These are phyloP conservation scores for Microchirus variegatus DNA, from an alignment of 2,797 vertebrate species.

Conservation along the genomic window DNA sequence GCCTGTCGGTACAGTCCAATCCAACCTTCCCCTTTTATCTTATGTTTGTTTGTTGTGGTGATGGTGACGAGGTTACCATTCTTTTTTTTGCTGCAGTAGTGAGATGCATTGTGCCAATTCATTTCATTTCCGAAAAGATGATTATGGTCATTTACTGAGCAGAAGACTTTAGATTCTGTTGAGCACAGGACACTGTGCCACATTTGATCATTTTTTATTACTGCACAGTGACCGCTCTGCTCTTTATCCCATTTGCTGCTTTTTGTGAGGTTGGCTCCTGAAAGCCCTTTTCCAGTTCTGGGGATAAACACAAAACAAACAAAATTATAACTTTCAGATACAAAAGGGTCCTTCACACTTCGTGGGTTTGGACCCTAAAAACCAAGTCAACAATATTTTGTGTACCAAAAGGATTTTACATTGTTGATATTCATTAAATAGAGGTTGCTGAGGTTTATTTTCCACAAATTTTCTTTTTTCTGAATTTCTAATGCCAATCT, in stretches of 20 bases:
- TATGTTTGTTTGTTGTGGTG: rapidly evolving
- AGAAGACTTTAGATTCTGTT: not conserved
- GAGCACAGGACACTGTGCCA: conserved; percentile 25
- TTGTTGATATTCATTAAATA: too few species aligned
- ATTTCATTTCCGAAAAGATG: rapidly evolving
- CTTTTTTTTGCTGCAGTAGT: rapidly evolving
- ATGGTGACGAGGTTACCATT: not conserved
- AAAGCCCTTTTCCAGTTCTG: conserved; percentile 30
- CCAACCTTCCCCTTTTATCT: not conserved
- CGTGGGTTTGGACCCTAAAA: not conserved
- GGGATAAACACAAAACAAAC: not conserved
- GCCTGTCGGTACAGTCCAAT: conserved; percentile 31
- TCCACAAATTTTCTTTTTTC: too few species aligned
- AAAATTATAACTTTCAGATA: not conserved
- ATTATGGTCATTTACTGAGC: not conserved
- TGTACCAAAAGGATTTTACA: not conserved
- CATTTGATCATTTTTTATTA: not conserved
- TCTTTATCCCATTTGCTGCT: not conserved
- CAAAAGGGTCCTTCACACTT: too few species aligned
- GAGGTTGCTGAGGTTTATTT: too few species aligned
- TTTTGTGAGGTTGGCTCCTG: not conserved
- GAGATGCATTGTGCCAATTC: not conserved
- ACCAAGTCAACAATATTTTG: conserved; percentile 2
- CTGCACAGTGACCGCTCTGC: conserved; percentile 11
- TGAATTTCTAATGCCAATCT: too few species aligned